Evolutionary conservation across 2,113 vertebrate genomes (phyloP).

Genomic region (Melanotaenia duboulayi): DNA sequence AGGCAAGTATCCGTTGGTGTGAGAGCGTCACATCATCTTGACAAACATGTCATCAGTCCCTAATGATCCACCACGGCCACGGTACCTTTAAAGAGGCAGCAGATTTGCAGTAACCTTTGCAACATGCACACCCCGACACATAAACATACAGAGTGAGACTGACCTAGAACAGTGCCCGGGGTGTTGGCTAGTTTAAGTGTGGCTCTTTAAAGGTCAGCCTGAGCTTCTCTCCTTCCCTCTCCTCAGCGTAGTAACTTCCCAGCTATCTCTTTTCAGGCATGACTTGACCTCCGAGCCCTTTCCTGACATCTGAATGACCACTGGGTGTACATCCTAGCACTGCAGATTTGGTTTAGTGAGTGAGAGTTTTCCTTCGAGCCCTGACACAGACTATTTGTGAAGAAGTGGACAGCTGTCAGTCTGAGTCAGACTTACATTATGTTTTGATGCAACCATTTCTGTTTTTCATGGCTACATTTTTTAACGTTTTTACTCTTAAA

Average conservation of each 20-base stretch:
- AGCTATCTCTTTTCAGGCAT: conserved; percentile 25
- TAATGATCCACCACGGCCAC: conserved; percentile 15
- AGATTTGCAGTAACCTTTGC: conserved; percentile 34
- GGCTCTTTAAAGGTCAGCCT: conserved; percentile 47
- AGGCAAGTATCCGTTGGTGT: conserved; percentile 79
- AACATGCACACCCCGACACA: conserved; percentile 7
- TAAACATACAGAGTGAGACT: neutral
- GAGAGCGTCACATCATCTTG: neutral
- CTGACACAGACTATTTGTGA: conserved; percentile 16
- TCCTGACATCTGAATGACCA: conserved; percentile 8
- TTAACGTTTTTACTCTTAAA: neutral
- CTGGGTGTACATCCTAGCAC: conserved; percentile 5
- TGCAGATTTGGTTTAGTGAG: neutral
- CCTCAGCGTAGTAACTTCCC: conserved; percentile 18
- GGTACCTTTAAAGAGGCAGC: conserved; percentile 1
- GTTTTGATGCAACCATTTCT: neutral
- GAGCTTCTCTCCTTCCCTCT: conserved; percentile 29
- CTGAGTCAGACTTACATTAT: conserved; percentile 37
- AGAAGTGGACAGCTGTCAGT: conserved; percentile 57
- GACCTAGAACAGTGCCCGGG: conserved; percentile 29
- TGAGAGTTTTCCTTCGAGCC: neutral
- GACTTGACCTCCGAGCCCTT: conserved; percentile 24
- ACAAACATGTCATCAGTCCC: neutral
- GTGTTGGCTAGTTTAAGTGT: conserved; percentile 43
- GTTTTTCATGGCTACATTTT: neutral